Evolutionary conservation across 2,797 vertebrate genomes (phyloP), one percentile per base, ranked within the genome.

Genomic region (Cuniculus paca): DNA sequence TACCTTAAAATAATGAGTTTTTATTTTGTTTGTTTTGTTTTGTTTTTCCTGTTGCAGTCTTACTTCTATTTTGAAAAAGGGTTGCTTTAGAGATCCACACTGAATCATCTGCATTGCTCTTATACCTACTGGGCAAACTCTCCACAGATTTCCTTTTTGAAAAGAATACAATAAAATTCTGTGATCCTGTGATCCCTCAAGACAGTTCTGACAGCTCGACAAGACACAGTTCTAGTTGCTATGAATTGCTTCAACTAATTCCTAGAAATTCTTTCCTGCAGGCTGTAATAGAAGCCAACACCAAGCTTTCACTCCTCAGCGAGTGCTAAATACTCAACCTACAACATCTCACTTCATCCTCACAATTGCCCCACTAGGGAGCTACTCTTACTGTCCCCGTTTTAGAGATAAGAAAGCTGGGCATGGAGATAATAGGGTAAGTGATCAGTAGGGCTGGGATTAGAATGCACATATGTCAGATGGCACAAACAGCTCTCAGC

Each of bases 141-240:
- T 88, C 79, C 63, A 70, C 9, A 87, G 94, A 92, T 74, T 97
- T 88, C 82, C 78, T 95, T 95, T 96, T 86, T 82, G 90, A 75
- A 95, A 95, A 85, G 93, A 96, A 90, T 72, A 96, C 36, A 95
- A 74, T 87, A 61, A 83, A 95, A 92, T 63, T 26, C 78, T 92
- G 75, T 90, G 54, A 90, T 83, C 90, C 42, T 83, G 7, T 63
- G 79, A 91, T 80, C 50, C 34, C 63, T 86, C 72, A 63, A 75
- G 80, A 87, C 75, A 96, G 45, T 94, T 93, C 36, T 94, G 90
- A 91, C 75, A 91, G 91, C 60, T 93, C 94, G 68, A 5, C 31
- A 77, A 61, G 54, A 84, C 26, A 34, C 31, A 74, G 80, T 75
- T 90, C 72, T 58, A 88, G 78, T 54, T 16, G 65, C 92, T 56